These are phyloP conservation scores for Clamator glandarius DNA, from an alignment of 2,797 vertebrate species.

Conservation along the genomic window DNA sequence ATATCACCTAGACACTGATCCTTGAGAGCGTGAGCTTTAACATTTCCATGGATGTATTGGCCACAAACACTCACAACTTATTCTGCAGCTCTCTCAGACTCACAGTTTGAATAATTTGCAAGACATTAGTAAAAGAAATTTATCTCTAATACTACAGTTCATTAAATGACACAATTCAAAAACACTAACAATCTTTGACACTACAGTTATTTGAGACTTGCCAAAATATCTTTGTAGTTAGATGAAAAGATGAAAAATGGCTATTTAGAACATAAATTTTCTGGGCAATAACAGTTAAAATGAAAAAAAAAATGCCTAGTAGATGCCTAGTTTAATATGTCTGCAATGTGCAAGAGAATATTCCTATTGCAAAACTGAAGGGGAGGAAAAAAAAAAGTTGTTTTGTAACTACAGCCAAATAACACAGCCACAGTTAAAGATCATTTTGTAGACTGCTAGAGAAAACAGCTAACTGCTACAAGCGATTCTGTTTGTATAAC, in stretches of 20 bases:
- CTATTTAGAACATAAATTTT: background rate
- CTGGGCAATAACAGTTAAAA: background rate
- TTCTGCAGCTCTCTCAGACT: background rate
- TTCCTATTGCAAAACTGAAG: background rate
- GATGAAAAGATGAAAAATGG: background rate
- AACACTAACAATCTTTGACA: background rate
- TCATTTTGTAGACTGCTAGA: background rate
- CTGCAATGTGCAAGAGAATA: background rate
- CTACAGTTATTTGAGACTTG: background rate
- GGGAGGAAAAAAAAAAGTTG: background rate
- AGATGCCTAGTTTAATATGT: background rate
- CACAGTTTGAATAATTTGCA: background rate
- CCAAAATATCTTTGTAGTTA: background rate
- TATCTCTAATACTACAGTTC: background rate
- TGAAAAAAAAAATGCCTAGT: background rate
- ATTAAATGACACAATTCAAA: background rate
- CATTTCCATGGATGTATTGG: rapidly evolving
- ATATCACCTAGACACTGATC: background rate
- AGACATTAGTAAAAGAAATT: conserved; percentile 1
- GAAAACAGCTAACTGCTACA: background rate
- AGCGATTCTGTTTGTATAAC: background rate
- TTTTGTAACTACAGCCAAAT: background rate
- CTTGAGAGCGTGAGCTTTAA: rapidly evolving
- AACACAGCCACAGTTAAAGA: conserved; percentile 18
- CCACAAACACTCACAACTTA: background rate